Percentiles rank a stretch among this genome's conserved stretches.
Evolutionary conservation across 2,797 vertebrate genomes (phyloP).

Genomic region (Lepilemur septentrionalis): DNA sequence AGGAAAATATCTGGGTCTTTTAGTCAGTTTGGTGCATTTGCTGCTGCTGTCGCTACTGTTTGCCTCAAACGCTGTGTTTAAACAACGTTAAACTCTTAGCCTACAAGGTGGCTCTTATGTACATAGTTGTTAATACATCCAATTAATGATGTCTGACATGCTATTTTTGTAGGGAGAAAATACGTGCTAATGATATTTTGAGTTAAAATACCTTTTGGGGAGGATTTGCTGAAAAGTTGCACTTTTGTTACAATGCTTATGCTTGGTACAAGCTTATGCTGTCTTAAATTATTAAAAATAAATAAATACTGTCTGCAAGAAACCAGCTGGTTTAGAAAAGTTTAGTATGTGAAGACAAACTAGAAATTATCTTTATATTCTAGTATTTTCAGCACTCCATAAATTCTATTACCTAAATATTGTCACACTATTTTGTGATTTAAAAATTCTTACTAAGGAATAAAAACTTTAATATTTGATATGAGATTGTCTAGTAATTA

Average conservation of each 20-base stretch:
- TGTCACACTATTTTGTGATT: conserved; percentile 88
- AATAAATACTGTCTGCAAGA: conserved; percentile 94
- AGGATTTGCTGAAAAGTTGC: conserved; percentile 93
- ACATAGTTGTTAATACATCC: conserved; percentile 90
- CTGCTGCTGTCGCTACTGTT: conserved; percentile 92
- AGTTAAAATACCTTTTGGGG: conserved; percentile 88
- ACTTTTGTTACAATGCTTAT: conserved; percentile 96
- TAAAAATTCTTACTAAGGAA: conserved; percentile 86
- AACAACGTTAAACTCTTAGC: conserved; percentile 89
- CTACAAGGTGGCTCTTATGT: conserved; percentile 92
- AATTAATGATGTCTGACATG: conserved; percentile 90
- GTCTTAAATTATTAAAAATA: conserved; percentile 97
- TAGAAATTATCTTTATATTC: conserved; percentile 86
- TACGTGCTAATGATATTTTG: conserved; percentile 87
- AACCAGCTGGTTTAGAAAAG: conserved; percentile 86
- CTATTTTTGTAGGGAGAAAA: conserved; percentile 96
- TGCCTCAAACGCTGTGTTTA: conserved; percentile 91
- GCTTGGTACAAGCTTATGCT: conserved; percentile 93
- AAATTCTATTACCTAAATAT: conserved; percentile 86
- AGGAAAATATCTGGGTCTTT: conserved; percentile 80
- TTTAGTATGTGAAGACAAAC: conserved; percentile 83
- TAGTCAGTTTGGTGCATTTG: conserved; percentile 85
- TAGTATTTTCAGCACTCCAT: conserved; percentile 86
- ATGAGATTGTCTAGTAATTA: conserved; percentile 84
- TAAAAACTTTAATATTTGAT: conserved; percentile 86